Base-by-base conservation (phyloP, 1,140 invertebrate species). In the Teleogryllus occipitalis region DNA sequence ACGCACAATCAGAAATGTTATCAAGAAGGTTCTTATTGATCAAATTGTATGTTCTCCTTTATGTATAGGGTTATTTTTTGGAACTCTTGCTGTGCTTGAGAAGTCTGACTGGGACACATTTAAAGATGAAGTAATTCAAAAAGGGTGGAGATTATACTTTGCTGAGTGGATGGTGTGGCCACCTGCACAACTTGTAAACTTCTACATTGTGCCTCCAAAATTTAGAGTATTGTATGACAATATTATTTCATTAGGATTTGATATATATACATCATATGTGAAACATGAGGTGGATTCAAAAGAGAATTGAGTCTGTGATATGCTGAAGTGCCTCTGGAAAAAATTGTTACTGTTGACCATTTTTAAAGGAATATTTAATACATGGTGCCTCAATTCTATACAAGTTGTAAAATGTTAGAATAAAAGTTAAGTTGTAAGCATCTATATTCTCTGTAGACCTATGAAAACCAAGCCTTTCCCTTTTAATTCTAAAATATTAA, bases 161-260 rank as follows among this genome's bases (percentile, higher is more conserved):
- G 94, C 93, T 0, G 94, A 95, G 84, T 95, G 93, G 92, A 82
- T 94, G 49, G 88, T 95, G 14, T 95, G 93, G 93, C 93, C 94
- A 18, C 88, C 89, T 39, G 88, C 89, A 46, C 95, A 96, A 85
- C 86, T 94, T 22, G 87, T 96, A 21, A 98, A 97, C 86, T 98
- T 98, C 87, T 96, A 93, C 85, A 91, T 95, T 83, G 85, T 98
- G 81, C 95, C 96, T 22, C 92, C 91, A 7, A 91, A 88, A 83
- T 98, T 92, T 85, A 88, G 96, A 83, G 94, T 98, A 27, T 87
- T 97, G 14, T 98, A 96, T 87, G 96, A 98, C 84, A 98, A 95
- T 86, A 91, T 91, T 8, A 93, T 98, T 84, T 97, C 95, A 46
- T 87, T 98, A 83, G 93, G 95, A 12, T 97, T 97, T 87, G 96